Base-by-base conservation (phyloP, 64 coral and sea anemone genomes). In the Pocillopora verrucosa region DNA sequence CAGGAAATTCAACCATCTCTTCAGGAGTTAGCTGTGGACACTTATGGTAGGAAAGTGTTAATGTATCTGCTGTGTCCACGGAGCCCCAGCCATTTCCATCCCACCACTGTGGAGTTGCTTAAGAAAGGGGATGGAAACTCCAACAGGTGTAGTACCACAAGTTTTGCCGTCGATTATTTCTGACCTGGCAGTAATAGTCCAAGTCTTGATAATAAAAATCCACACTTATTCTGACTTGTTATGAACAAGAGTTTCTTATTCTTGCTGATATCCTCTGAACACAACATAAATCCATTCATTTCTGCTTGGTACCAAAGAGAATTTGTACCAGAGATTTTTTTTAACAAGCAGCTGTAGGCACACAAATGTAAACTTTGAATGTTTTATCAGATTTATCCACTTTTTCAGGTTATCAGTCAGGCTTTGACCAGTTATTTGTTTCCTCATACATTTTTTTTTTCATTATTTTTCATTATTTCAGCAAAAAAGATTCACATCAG, bases 1-100 rank as follows among this genome's bases (percentile, higher is more conserved):
- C 34, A 99, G 97, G 97, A 99, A 89, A 93, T 99, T 5, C 80
- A 93, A 59, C 59, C 93, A 4, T 88, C 60, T 73, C 85, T 99
- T 1, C 88, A 91, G 59, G 97, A 95, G 26, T 19, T 99, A 41
- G 88, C 94, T 79, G 63, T 88, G 24, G 94, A 99, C 58, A 92
- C 57, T 5, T 95, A 99, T 80, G 91, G 97, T 11, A 91, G 91
- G 16, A 99, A 93, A 30, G 97, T 99, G 1, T 76, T 99, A 38
- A 70, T 99, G 59, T 99, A 99, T 63, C 16, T 99, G 1, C 61
- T 99, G 13, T 88, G 67, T 68, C 97, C 97, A 14, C 59, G 97
- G 11, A 89, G 75, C 51, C 76, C 93, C 1, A 80, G 86, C 20
- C 88, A 99, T 65, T 99, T 99, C 61, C 88, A 92, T 67, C 97